A percentile compares a stretch with the other conserved stretches of the same genome.
Evolutionary conservation across 92 coral and sea anemone species (phyloP).

Genomic region (Paragorgia papillata): DNA sequence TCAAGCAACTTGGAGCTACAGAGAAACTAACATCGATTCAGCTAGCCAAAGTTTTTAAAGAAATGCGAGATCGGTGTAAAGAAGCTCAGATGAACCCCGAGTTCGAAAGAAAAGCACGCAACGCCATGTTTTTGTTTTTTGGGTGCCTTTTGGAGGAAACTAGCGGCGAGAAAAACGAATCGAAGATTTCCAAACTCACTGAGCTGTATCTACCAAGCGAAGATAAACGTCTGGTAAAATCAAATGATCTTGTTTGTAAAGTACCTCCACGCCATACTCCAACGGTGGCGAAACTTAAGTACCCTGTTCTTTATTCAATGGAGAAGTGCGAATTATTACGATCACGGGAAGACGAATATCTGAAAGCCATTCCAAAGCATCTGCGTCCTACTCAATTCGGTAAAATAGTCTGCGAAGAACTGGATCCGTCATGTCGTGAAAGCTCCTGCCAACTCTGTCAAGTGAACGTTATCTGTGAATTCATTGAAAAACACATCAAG

Average conservation of each 20-base stretch:
- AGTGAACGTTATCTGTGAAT: constrained; percentile 1
- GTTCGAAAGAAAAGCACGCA: neutral
- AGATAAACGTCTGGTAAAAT: constrained; percentile 74
- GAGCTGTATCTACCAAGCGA: constrained; percentile 85
- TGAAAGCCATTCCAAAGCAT: constrained; percentile 75
- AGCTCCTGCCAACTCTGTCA: constrained; percentile 51
- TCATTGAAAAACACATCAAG: constrained; percentile 1
- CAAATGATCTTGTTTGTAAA: constrained; percentile 81
- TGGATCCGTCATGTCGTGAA: constrained; percentile 66
- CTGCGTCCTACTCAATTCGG: constrained; percentile 73
- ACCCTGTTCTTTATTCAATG: constrained; percentile 78
- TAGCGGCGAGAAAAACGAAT: constrained; percentile 2
- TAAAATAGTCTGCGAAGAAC: constrained; percentile 71
- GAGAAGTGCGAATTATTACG: constrained; percentile 90
- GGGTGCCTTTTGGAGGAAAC: neutral
- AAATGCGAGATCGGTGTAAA: constrained; percentile 42
- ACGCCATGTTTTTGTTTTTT: neutral
- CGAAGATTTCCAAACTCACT: constrained; percentile 55
- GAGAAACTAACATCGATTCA: constrained; percentile 48
- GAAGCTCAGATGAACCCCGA: constrained; percentile 44
- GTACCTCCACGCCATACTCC: constrained; percentile 87
- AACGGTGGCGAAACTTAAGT: constrained; percentile 79
- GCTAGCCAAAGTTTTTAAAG: constrained; percentile 63
- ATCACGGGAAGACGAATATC: constrained; percentile 52
- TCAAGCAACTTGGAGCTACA: constrained; percentile 62